A percentile compares a stretch with the other conserved stretches of the same genome.
These are phyloP conservation scores for Ametastegia equiseti DNA, from an alignment of 2,888 invertebrate genomes.

Conservation along the genomic window DNA sequence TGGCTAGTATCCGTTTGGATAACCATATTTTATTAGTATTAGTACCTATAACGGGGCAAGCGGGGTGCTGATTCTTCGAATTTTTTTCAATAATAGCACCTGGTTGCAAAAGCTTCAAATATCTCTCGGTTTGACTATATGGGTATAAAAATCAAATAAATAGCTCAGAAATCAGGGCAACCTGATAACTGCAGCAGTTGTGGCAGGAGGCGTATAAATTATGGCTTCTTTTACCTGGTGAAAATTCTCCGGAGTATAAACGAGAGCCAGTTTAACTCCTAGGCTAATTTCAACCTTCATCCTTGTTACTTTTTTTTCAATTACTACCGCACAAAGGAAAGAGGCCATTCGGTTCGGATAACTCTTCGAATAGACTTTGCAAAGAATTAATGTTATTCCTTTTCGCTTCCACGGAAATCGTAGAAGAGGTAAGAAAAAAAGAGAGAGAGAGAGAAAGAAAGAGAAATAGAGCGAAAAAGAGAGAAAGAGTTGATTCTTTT, in stretches of 20 bases:
- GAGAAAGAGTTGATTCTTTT: background rate
- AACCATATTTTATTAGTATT: background rate
- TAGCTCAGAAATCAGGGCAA: background rate
- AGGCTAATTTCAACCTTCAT: constrained; percentile 41
- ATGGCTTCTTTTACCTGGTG: background rate
- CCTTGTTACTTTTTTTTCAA: constrained; percentile 38
- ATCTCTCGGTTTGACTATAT: background rate
- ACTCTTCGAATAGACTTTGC: constrained; percentile 3
- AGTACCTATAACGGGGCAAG: background rate
- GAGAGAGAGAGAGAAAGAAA: too few relatives aligned
- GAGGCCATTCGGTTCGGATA: constrained; percentile 34
- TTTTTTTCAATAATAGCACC: constrained; percentile 17
- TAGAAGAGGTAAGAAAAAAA: background rate
- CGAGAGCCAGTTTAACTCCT: constrained; percentile 6
- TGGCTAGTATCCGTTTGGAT: background rate
- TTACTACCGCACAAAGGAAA: constrained; percentile 36
- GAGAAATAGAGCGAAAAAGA: background rate
- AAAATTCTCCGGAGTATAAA: background rate
- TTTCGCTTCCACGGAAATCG: background rate
- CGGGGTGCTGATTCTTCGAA: background rate
- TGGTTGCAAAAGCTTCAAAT: constrained; percentile 19
- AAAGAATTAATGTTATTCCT: constrained; percentile 34
- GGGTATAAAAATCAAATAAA: background rate
- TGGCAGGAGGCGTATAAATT: background rate
- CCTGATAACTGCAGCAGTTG: constrained; percentile 11